Base-by-base conservation (phyloP, 2,888 invertebrate genomes). In the Amphiduros pacificus region DNA sequence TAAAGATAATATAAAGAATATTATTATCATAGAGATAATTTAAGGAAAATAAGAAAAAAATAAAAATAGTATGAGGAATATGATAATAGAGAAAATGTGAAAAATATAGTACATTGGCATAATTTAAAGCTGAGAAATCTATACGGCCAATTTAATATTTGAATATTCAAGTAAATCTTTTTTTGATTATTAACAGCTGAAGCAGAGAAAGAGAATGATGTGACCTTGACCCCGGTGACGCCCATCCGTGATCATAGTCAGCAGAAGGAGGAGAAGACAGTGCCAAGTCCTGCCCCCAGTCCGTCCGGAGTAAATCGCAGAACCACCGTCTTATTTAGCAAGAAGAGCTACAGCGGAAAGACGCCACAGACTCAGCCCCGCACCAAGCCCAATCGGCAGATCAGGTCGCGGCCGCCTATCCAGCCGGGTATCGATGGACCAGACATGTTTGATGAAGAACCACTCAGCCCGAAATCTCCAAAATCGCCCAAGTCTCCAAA, bases 251-350 rank as follows among this genome's bases (percentile, higher is more conserved):
- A n/a, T n/a, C 40, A 36, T 41, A 60, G 28, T n/a, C 36, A 60
- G 53, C 40, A 60, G 26, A 28, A 44, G 48, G 58, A 58, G 3
- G 60, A 60, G 29, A 44, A 52, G 20, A 27, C 36, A 17, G 53
- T 32, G 22, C 52, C 51, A 24, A 60, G 44, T 17, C 44, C 61
- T 27, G 20, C 62, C 28, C 56, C 76, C 26, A 85, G 86, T 1
- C 85, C 87, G 0, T 82, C 85, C 2, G 87, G 88, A 11, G 89
- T 89, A 6, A 89, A 89, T 77, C 84, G 89, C 29, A 78, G 91
- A 74, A 91, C 90, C 26, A 89, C 91, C n/a, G 91, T 91, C 28
- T 82, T 91, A 31, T 89, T 91, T 73, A 90, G 90, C 11, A 86
- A 90, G 53, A 67, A 67, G 36, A 51, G 49, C 60, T 55, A 29